Conservation (phyloP, 2,797 vertebrate species). For the Myripristis murdjan region DNA sequence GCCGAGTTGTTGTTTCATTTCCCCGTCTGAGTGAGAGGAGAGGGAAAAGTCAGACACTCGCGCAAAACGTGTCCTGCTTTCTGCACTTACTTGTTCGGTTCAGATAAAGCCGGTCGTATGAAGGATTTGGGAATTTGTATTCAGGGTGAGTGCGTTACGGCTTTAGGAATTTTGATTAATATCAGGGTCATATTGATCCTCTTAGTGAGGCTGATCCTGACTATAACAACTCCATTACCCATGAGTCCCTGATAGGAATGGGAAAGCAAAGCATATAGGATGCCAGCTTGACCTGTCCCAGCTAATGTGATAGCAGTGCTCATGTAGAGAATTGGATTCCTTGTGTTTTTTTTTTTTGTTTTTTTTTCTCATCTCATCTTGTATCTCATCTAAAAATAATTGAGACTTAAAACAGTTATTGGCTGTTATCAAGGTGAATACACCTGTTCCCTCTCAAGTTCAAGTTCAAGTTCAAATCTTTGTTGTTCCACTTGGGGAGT, state of each 20-base stretch:
- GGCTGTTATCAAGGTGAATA: no score
- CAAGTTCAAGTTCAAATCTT: no score
- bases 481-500: no score
- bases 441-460: no score
- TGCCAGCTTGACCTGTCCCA: conserved; percentile 86
- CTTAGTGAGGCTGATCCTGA: conserved; percentile 87
- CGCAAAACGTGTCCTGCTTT: background rate
- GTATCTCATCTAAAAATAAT: background rate
- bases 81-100: no score
- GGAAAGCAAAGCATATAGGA: conserved; percentile 86
- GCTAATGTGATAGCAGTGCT: conserved; percentile 65
- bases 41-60: no score
- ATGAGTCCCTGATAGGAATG: conserved; percentile 85
- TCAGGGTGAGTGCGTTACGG: conserved; percentile 30
- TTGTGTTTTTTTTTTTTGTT: no score
- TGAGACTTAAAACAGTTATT: background rate
- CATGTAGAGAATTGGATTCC: no score
- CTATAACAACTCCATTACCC: conserved; percentile 89
- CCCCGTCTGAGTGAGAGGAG: background rate
- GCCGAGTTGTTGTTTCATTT: background rate
- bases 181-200: conserved; percentile 88
- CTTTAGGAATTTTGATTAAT: conserved; percentile 76
- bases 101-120: background rate
- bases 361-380: no score
- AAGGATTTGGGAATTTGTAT: conserved; percentile 16